Conservation (phyloP, 1,140 invertebrate species). For the Potamilus streckersoni region DNA sequence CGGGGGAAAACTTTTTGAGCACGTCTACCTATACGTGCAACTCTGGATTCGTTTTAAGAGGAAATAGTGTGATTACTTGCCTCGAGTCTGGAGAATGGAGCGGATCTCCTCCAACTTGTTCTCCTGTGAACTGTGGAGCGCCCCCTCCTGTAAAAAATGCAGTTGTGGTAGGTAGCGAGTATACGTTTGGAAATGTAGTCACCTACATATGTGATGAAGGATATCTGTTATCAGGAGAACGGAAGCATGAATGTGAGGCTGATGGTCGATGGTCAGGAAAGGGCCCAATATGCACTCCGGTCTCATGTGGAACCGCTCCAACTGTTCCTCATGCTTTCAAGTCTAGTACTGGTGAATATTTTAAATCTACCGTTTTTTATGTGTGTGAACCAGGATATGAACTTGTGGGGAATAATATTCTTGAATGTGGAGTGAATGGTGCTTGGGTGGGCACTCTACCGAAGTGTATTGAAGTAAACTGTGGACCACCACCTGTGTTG, state of each 20-base stretch:
- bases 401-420: conserved; percentile 55
- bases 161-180: neutral
- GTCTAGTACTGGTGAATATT: conserved; percentile 27
- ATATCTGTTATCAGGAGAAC: conserved; percentile 28
- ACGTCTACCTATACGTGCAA: neutral
- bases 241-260: conserved; percentile 21
- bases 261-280: conserved; percentile 26
- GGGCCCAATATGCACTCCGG: conserved; percentile 26
- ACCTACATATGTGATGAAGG: conserved; percentile 27
- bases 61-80: conserved; percentile 21
- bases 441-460: conserved; percentile 52
- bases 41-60: neutral
- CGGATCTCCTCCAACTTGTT: conserved; percentile 74
- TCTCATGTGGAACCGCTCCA: conserved; percentile 34
- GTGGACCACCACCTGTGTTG: conserved; percentile 51
- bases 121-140: conserved; percentile 17
- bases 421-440: conserved; percentile 50
- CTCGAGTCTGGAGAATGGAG: conserved; percentile 69
- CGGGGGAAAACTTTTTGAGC: conserved; percentile 1
- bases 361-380: conserved; percentile 40
- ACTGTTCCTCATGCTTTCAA: conserved; percentile 32
- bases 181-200: conserved; percentile 7
- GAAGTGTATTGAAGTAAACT: conserved; percentile 40
- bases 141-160: conserved; percentile 6
- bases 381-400: conserved; percentile 71